Evolutionary conservation across 2,888 invertebrate species (phyloP), one percentile per base, ranked within the genome.

Genomic region (Panorpa germanica): DNA sequence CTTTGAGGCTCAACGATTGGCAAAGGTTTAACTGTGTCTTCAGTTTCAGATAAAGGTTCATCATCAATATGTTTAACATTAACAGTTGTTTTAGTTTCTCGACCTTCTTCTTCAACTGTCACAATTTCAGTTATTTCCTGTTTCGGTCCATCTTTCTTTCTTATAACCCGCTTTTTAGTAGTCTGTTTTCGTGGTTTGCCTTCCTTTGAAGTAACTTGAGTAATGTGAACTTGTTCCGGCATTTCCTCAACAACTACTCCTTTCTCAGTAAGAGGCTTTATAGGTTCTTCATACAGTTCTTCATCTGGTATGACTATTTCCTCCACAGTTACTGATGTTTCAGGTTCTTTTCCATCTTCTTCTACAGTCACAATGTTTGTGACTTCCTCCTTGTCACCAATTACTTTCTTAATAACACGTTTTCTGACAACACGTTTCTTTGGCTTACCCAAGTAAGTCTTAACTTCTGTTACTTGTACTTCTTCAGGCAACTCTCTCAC

Each of bases 271-370:
- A 41, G 42, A 37, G 49, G 18, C 12, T 12, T 12, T 14, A 10
- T 23, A 11, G 50, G 50, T 13, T 44, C 40, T 5, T 36, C 36
- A 18, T 44, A 50, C 38, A 20, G 1, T 37, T 35, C 10, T 28
- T 36, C 5, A 12, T 37, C 36, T 10, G 35, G 34, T 25, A 32
- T 25, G 19, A 41, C 40, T 35, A 25, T 38, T 35, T 35, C 37
- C 29, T 36, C 33, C 12, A 40, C 34, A 4, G 45, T 42, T 3
- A 48, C 42, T 3, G 49, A 54, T 2, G 51, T 56, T 30, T 52
- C 42, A 0, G 61, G 59, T 27, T 45, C 40, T 34, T 53, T 51
- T 25, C 52, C 56, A 40, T 53, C 57, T 42, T 58, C 53, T 40
- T 45, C 44, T 2, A 48, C 42, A 2, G 45, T 55, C 32, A 50